Evolutionary conservation across 1,140 invertebrate genomes (phyloP).

Genomic region (Chrysopa pallens): DNA sequence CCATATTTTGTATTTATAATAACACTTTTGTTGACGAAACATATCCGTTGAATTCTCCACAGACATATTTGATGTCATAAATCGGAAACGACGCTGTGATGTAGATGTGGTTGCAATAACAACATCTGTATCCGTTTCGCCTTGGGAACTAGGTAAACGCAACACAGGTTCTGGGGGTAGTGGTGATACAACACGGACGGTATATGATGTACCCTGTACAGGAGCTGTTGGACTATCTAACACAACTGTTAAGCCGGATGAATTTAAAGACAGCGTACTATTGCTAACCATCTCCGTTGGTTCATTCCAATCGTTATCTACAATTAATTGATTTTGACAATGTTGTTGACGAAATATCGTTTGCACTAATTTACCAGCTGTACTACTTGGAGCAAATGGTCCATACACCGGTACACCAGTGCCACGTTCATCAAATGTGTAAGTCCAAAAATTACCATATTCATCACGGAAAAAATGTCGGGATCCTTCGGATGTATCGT

Average conservation of each 20-base stretch:
- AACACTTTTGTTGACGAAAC: slow-evolving; percentile 44
- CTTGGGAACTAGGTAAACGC: slow-evolving; percentile 12
- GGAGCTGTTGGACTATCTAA: slow-evolving; percentile 31
- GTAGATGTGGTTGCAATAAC: neutral
- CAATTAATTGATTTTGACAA: slow-evolving; percentile 18
- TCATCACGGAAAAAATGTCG: slow-evolving; percentile 70
- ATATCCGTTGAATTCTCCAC: slow-evolving; percentile 13
- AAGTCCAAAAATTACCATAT: slow-evolving; percentile 54
- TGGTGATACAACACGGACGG: neutral
- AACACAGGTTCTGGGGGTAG: neutral
- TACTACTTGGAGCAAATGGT: slow-evolving; percentile 3
- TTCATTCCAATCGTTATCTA: slow-evolving; percentile 22
- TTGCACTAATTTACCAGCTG: slow-evolving; percentile 9
- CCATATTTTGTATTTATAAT: slow-evolving; percentile 69
- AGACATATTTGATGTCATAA: slow-evolving; percentile 2
- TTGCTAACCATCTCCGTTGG: slow-evolving; percentile 26
- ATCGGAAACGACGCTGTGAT: neutral
- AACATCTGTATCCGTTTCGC: slow-evolving; percentile 17
- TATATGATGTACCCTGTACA: neutral
- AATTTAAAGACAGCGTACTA: slow-evolving; percentile 34
- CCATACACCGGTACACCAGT: slow-evolving; percentile 18
- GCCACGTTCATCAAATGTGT: slow-evolving; percentile 70
- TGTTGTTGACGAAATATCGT: slow-evolving; percentile 7
- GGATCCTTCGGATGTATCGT: slow-evolving; percentile 73
- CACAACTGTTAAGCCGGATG: slow-evolving; percentile 34